Conservation (phyloP, 2,888 invertebrate species). For the Odontocerum albicorne region DNA sequence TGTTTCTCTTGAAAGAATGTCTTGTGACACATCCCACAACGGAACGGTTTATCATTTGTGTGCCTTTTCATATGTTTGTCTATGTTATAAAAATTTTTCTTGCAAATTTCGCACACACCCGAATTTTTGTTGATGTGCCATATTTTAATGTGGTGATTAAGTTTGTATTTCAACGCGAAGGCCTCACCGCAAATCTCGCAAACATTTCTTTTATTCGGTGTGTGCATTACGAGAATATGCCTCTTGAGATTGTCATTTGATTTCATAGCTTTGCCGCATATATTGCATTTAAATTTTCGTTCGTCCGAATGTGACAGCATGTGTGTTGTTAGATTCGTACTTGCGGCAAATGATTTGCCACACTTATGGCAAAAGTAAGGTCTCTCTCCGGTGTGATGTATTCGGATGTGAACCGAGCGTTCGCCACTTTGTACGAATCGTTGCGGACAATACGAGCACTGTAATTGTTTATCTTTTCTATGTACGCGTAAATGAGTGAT, state of each 20-base stretch:
- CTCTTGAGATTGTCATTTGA: slow-evolving; percentile 1
- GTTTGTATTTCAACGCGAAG: not conserved
- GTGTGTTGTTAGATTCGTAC: slow-evolving; percentile 2
- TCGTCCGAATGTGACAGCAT: slow-evolving; percentile 3
- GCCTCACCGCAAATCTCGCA: not conserved
- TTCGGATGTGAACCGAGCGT: not conserved
- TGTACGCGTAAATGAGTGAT: not conserved
- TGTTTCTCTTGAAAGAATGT: not conserved
- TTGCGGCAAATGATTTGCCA: slow-evolving; percentile 2
- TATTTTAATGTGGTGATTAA: not conserved
- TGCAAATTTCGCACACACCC: not conserved
- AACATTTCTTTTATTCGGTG: not conserved
- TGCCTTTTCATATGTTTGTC: slow-evolving; percentile 1
- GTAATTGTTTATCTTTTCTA: not conserved
- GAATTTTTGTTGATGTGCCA: not conserved
- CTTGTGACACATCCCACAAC: slow-evolving; percentile 4
- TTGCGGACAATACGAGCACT: not conserved
- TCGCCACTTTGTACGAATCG: not conserved
- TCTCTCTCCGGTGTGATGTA: slow-evolving; percentile 4
- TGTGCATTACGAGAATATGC: not conserved
- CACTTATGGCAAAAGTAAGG: slow-evolving; percentile 2
- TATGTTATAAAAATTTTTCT: not conserved
- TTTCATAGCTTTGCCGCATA: not conserved
- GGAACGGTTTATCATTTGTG: not conserved
- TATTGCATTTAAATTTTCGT: not conserved